Evolutionary conservation across 2,797 vertebrate genomes (phyloP).

Genomic region (Oceanodroma leucorhoa): DNA sequence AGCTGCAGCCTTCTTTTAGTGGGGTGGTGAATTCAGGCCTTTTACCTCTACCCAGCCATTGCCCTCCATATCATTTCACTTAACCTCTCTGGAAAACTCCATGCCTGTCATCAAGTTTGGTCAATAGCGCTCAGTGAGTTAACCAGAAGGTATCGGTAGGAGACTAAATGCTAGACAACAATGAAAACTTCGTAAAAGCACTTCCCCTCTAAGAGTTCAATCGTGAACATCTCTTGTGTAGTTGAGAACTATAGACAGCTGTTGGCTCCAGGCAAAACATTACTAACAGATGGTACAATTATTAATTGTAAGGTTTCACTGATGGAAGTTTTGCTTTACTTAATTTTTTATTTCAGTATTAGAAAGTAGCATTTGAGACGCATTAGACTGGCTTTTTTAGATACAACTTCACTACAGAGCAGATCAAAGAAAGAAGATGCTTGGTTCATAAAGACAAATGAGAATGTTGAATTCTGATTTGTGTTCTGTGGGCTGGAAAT

Average conservation of each 20-base stretch:
- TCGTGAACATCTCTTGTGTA: background rate
- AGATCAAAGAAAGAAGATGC: background rate
- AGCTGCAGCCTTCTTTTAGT: background rate
- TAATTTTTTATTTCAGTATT: background rate
- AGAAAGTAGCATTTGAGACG: background rate
- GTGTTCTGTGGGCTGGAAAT: background rate
- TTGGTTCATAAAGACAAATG: background rate
- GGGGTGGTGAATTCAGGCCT: background rate
- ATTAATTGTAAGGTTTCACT: background rate
- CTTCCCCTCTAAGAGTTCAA: background rate
- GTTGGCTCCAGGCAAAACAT: slow-evolving; percentile 32
- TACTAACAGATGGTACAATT: slow-evolving; percentile 29
- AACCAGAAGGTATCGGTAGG: background rate
- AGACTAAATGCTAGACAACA: background rate
- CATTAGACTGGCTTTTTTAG: background rate
- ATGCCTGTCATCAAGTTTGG: background rate
- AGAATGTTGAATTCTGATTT: background rate
- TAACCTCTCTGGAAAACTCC: background rate
- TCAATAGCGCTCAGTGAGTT: background rate
- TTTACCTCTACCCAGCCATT: background rate
- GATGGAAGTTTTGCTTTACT: background rate
- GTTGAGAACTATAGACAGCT: background rate
- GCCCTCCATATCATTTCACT: background rate
- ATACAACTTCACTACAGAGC: background rate
- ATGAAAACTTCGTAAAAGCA: background rate